Evolutionary conservation across 2,888 invertebrate genomes (phyloP), one percentile per base, ranked within the genome.

Genomic region (Stegophylla sp.): DNA sequence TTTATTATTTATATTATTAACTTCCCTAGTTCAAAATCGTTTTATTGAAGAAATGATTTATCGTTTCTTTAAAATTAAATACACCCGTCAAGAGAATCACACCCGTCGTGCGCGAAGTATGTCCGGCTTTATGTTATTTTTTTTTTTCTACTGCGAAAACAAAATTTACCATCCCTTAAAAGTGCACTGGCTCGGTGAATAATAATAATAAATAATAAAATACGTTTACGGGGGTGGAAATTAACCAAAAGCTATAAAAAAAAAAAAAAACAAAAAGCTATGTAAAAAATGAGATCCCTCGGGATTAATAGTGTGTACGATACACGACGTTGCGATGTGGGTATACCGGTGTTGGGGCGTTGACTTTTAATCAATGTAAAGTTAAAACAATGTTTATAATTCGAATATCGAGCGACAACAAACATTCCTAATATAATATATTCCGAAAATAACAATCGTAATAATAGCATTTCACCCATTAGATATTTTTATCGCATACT

Each of bases 371-470:
- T 72, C 23, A 56, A 72, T 72, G 56, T 43, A 72, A 72, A 13
- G 56, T 56, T 56, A 34, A 72, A 72, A 72, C 72, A 72, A 72
- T 72, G 56, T 72, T 72, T 72, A 56, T 72, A 17, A 43, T 56
- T 13, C 41, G n/a, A 53, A 59, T n/a, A 73, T 5, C 17, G 23
- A 51, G 23, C 0, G n/a, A 59, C 5, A 71, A 53, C 17, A 71
- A 71, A 71, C 23, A 67, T 45, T 67, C 45, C 23, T 45, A 45
- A 67, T 17, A 26, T 34, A n/a, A n/a, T n/a, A 7, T 9, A 45
- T 23, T 17, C 10, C 26, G 45, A 67, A 45, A 45, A 45, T 26
- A 66, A 53, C 34, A 34, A 7, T 34, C 34, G 34, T 34, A 7
- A 34, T 34, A 34, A 59, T 28, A 61, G 17, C 28, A 61, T 28